Evolutionary conservation across 2,113 vertebrate genomes (phyloP).

Genomic region (Cygnus atratus): DNA sequence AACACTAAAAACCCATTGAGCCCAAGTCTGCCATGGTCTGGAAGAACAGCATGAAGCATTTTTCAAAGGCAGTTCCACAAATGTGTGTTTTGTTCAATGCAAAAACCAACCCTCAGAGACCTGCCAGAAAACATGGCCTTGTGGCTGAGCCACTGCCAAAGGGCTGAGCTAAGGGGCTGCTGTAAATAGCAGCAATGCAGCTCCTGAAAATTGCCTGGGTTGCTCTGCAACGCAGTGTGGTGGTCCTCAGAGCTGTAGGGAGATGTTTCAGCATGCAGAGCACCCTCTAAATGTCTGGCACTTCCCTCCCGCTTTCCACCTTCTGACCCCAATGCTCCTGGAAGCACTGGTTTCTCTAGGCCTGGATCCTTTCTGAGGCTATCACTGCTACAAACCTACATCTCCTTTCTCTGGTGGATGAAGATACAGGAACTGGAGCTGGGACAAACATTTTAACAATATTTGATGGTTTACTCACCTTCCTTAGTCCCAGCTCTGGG

Average conservation of each 20-base stretch:
- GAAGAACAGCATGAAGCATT: neutral
- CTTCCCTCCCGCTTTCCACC: neutral
- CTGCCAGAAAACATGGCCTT: neutral
- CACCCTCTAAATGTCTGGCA: rapidly evolving
- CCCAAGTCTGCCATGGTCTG: neutral
- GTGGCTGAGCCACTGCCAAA: neutral
- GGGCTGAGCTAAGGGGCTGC: neutral
- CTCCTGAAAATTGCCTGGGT: neutral
- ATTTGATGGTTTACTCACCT: neutral
- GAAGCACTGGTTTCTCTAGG: neutral
- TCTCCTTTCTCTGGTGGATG: neutral
- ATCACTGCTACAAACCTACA: neutral
- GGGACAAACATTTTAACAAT: neutral
- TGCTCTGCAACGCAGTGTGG: neutral
- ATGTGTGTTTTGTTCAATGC: rapidly evolving
- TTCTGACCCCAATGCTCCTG: neutral
- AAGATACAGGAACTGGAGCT: neutral
- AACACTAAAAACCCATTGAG: neutral
- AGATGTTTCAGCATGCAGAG: neutral
- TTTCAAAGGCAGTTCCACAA: neutral
- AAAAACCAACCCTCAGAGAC: neutral
- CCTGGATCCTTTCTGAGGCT: neutral
- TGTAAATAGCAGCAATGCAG: neutral
- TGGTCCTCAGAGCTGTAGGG: neutral
- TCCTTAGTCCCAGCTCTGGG: neutral